Evolutionary conservation across 2,113 vertebrate species (phyloP).

Genomic region (Furnarius figulus): DNA sequence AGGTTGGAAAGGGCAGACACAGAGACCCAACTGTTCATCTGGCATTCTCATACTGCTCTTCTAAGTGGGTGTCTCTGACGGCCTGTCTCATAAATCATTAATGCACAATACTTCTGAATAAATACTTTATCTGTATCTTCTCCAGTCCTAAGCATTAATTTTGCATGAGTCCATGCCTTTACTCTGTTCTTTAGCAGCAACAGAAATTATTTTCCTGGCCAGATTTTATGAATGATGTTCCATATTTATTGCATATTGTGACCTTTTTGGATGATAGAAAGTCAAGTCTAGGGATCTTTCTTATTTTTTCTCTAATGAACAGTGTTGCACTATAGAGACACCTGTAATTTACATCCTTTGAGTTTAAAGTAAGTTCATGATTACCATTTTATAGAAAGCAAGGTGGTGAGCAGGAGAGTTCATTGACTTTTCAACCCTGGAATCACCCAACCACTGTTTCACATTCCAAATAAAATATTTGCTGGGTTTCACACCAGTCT

Average conservation of each 20-base stretch:
- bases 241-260: not conserved
- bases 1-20: not conserved
- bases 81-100: not conserved
- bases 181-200: not conserved
- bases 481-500: not conserved
- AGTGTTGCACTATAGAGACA: not conserved
- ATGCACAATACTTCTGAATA: not conserved
- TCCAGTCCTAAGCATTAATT: not conserved
- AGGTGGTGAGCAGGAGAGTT: not conserved
- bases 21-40: not conserved
- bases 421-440: not conserved
- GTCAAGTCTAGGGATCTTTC: not conserved
- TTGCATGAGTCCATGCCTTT: not conserved
- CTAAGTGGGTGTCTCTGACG: not conserved
- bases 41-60: not conserved
- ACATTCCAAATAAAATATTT: slow-evolving; percentile 2
- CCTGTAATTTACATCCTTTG: not conserved
- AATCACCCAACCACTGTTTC: slow-evolving; percentile 1
- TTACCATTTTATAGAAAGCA: not conserved
- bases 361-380: not conserved
- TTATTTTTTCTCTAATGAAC: not conserved
- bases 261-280: not conserved
- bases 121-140: not conserved
- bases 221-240: not conserved
- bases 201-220: not conserved